Percentiles rank a stretch among this genome's conserved stretches.
These are phyloP conservation scores for Cotesia typhae DNA, from an alignment of 1,140 invertebrate genomes.

Conservation along the genomic window DNA sequence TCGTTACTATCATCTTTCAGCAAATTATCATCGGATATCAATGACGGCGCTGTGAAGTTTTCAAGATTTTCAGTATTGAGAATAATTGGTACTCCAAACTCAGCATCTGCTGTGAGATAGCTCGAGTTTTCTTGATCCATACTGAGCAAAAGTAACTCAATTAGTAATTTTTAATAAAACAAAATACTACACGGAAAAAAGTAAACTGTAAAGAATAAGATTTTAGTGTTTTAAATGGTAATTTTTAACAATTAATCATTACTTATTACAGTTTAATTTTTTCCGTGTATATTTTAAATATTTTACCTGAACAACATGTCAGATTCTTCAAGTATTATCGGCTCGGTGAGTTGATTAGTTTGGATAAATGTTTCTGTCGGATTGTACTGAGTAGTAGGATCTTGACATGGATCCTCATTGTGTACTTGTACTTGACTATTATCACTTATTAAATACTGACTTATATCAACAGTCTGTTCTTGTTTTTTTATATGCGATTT, in stretches of 20 bases:
- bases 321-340: conserved; percentile 62
- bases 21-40: conserved; percentile 46
- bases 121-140: conserved; percentile 60
- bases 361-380: conserved; percentile 55
- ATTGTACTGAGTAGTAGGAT: conserved; percentile 50
- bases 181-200: too few species aligned
- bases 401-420: conserved; percentile 48
- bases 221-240: too few species aligned
- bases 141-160: conserved; percentile 42
- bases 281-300: conserved; percentile 7
- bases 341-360: conserved; percentile 53
- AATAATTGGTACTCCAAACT: conserved; percentile 61
- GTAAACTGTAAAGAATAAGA: too few species aligned
- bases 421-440: conserved; percentile 51
- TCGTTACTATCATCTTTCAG: conserved; percentile 48
- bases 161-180: background rate
- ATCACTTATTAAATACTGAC: conserved; percentile 57
- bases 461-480: conserved; percentile 58
- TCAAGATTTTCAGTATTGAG: conserved; percentile 54
- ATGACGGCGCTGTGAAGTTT: conserved; percentile 52
- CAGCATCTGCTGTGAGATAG: conserved; percentile 58
- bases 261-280: too few species aligned
- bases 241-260: too few species aligned
- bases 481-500: conserved; percentile 61
- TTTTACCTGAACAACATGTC: conserved; percentile 61